These are phyloP conservation scores for Polypedilum vanderplanki DNA, from an alignment of 1,140 invertebrate species.

Conservation along the genomic window DNA sequence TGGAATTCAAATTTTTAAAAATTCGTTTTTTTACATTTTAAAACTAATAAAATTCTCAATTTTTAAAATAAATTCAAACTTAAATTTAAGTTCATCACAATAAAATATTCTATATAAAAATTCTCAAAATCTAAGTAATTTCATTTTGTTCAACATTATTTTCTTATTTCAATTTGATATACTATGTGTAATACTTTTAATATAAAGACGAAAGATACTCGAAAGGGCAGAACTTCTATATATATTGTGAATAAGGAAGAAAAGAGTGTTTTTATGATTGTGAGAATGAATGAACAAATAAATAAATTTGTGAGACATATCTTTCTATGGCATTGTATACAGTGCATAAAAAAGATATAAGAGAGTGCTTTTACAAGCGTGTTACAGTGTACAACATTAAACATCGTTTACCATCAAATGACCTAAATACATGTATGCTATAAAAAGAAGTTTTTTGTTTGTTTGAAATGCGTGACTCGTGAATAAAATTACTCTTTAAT, in stretches of 20 bases:
- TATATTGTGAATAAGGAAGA: background rate
- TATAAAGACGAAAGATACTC: background rate
- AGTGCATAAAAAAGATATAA: conserved; percentile 3
- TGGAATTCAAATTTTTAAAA: too few species aligned
- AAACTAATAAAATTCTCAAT: too few species aligned
- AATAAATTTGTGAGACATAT: too few species aligned
- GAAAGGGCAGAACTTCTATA: background rate
- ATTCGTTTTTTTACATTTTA: too few species aligned
- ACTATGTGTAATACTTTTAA: background rate
- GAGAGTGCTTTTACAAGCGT: background rate
- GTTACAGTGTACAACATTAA: background rate
- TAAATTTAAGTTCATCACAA: too few species aligned
- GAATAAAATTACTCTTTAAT: background rate
- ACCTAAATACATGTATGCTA: background rate
- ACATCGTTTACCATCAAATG: background rate
- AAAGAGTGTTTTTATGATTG: background rate
- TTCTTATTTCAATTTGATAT: background rate
- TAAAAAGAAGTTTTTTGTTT: background rate
- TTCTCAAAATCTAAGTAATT: too few species aligned
- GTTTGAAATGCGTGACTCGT: background rate
- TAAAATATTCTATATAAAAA: too few species aligned
- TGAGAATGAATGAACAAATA: background rate
- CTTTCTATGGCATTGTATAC: background rate
- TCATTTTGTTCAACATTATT: background rate
- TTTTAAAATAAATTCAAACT: too few species aligned